Evolutionary conservation across 2,113 vertebrate genomes (phyloP).

Genomic region (Azemiops feae): DNA sequence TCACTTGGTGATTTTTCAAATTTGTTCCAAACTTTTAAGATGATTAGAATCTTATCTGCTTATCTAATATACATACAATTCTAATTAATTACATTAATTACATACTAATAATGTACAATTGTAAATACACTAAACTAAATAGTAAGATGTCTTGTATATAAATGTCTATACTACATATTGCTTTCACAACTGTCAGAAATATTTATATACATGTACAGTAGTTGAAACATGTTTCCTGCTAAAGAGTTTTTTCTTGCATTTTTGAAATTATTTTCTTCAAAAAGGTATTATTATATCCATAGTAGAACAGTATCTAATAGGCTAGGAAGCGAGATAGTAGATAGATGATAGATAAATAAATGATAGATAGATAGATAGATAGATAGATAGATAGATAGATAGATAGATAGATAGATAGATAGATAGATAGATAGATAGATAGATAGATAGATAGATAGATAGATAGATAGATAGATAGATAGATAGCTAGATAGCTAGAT

Average conservation of each 20-base stretch:
- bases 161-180: background rate
- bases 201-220: conserved; percentile 37
- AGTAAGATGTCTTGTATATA: background rate
- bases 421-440: no score
- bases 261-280: background rate
- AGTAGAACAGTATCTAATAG: background rate
- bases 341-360: no score
- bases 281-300: background rate
- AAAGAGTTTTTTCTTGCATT: background rate
- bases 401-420: no score
- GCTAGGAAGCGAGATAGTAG: no score
- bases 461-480: no score
- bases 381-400: no score
- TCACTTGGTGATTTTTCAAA: background rate
- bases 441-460: no score
- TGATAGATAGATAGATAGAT: no score
- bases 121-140: background rate
- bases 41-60: background rate
- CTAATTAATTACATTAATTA: no score
- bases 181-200: background rate
- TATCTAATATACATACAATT: background rate
- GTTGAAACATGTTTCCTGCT: conserved; percentile 19
- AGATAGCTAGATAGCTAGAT: no score
- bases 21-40: background rate
- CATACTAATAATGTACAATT: background rate